Base-by-base conservation (phyloP, 1,140 invertebrate species). In the Rhopalosiphum maidis region DNA sequence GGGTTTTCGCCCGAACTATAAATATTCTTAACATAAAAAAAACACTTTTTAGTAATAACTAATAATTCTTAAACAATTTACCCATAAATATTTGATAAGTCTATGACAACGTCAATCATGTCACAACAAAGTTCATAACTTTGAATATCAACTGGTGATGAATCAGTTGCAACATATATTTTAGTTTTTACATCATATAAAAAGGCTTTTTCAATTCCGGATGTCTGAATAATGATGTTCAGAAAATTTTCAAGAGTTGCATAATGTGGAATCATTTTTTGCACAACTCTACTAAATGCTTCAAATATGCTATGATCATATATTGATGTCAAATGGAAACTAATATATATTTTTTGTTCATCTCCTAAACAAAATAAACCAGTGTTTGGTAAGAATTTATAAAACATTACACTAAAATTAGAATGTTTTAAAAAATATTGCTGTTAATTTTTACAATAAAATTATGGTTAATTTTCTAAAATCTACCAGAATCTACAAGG, bases 291-390 rank as follows among this genome's bases (percentile, higher is more conserved):
- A 94, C 98, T 99, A 95, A 99, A 99, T 30, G 99, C 99, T 96
- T 99, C 99, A 96, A 99, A 99, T 95, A 99, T 99, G 93, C 99
- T 99, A 95, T 99, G 99, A 96, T 99, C 99, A 95, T 99, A 99
- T 94, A 99, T 99, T 93, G 98, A 99, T 25, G 99, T 99, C 82
- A 99, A 96, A 95, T 99, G 99, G 96, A 99, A 99, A 95, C 98
- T 98, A 35, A 98, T 95, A 95, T 98, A 97, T 93, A 98, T 98
- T 93, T 93, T 93, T 95, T 98, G 97, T 94, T 98, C 97, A 94
- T 96, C 96, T 83, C 96, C 96, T 96, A 94, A 86, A 96, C 95
- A 94, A 94, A 94, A 94, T 93, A 94, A 94, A 94, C 91, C 48
- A 94, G n/a, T 21, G n/a, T 68, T 68, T 22, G 87, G 93, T 93